Evolutionary conservation across 2,113 vertebrate genomes (phyloP), one percentile per base, ranked within the genome.

Genomic region (Thalassarche chlororhynchos): DNA sequence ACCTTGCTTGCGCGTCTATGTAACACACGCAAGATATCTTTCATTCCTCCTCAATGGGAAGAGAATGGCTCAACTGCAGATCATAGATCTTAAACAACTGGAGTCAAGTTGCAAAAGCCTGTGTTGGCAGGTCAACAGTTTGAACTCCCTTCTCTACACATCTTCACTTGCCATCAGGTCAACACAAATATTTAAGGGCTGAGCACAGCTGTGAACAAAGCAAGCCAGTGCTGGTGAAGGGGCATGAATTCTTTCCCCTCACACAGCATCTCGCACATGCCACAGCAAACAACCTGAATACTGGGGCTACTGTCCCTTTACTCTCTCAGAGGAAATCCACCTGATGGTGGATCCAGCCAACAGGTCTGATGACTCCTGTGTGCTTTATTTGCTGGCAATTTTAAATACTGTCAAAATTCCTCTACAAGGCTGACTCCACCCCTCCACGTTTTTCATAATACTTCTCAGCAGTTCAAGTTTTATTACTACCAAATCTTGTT

Each of bases 51-150:
- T 93, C 92, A 79, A 78, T 31, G 51, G 84, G 77, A 94, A 94
- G 64, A 92, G 66, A 90, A 82, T 62, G 75, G 93, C 92, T 96
- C 78, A 84, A 95, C 87, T 85, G 84, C 85, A 91, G 79, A 94
- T 68, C 86, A 85, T 29, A 94, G 60, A 85, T 66, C 69, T 96
- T 62, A 82, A 72, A 76, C 71, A 89, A 96, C 80, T 7, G 21
- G 76, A 92, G 90, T 92, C 90, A 95, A 96, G 88, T 52, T 87
- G 94, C 80, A 87, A 93, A 95, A 84, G 95, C 54, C 61, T 18
- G 65, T 68, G 72, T 86, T 90, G 89, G 91, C 91, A 97, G 89
- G 86, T 92, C 93, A 97, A 93, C 83, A 95, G 90, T 87, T 90
- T 95, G 89, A 93, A 95, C 76, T 93, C 80, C 40, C 89, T 93